Percentiles rank a stretch among this genome's conserved stretches.
phyloP scores from a whole-genome alignment of 1,140 invertebrate genomes.

The Drosophila tristis region DNA sequence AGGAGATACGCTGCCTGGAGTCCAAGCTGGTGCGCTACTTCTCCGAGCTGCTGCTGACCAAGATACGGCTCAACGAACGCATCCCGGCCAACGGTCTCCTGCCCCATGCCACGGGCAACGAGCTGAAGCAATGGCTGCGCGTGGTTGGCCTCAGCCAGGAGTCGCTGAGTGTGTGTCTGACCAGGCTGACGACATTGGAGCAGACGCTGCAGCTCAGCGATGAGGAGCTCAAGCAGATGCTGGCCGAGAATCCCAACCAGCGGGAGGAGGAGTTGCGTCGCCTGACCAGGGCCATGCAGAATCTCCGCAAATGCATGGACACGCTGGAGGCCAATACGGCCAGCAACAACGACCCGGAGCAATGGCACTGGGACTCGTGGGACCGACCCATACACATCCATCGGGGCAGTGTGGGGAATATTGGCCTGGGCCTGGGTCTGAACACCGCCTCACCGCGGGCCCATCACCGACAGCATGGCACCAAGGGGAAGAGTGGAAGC shows the following conservation, averaged over 20 bases:
- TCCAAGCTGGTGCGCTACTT: slow-evolving; percentile 97
- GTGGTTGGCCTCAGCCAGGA: slow-evolving; percentile 88
- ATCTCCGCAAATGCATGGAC: slow-evolving; percentile 87
- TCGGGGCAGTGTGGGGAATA: slow-evolving; percentile 73
- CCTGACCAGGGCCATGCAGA: slow-evolving; percentile 92
- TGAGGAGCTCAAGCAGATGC: slow-evolving; percentile 90
- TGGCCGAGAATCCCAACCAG: slow-evolving; percentile 88
- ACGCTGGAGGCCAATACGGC: slow-evolving; percentile 40
- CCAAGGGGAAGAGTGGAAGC: slow-evolving; percentile 41
- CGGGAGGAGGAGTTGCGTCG: slow-evolving; percentile 93
- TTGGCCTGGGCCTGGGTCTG: slow-evolving; percentile 49
- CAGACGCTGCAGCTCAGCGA: slow-evolving; percentile 93
- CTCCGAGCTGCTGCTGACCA: slow-evolving; percentile 94
- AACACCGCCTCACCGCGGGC: slow-evolving; percentile 66
- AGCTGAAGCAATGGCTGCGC: slow-evolving; percentile 92
- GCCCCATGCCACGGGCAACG: slow-evolving; percentile 88
- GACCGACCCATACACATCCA: slow-evolving; percentile 86
- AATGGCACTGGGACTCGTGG: slow-evolving; percentile 97
- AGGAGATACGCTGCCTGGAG: slow-evolving; percentile 97
- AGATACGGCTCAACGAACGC: slow-evolving; percentile 88
- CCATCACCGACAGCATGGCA: slow-evolving; percentile 63
- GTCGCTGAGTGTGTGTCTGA: slow-evolving; percentile 85
- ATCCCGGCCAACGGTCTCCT: slow-evolving; percentile 85
- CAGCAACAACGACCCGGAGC: slow-evolving; percentile 84
- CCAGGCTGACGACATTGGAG: slow-evolving; percentile 89